phyloP scores from a whole-genome alignment of 2,797 vertebrate genomes.

The Channa striata region DNA sequence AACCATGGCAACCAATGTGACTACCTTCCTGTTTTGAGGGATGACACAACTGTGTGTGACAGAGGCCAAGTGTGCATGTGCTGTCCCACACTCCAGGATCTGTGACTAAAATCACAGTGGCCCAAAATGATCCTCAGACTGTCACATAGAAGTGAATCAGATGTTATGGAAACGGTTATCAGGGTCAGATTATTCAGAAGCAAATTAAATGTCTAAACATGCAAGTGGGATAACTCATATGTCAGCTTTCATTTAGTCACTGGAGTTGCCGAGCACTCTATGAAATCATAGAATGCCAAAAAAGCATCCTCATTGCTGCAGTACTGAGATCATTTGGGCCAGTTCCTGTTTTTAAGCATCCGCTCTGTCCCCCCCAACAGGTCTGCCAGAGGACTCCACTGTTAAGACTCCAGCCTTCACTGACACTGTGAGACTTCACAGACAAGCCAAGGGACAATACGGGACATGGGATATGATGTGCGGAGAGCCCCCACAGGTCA shows the following conservation, averaged over 20 bases:
- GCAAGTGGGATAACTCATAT: not conserved
- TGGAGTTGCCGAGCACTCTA: not conserved
- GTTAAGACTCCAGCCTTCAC: constrained; percentile 94
- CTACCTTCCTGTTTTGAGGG: constrained; percentile 72
- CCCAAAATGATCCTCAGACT: constrained; percentile 22
- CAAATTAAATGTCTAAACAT: not conserved
- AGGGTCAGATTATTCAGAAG: not conserved
- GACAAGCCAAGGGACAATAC: constrained; percentile 91
- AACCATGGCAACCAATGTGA: constrained; percentile 43
- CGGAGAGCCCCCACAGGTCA: constrained; percentile 90
- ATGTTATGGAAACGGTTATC: constrained; percentile 36
- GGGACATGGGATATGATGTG: constrained; percentile 99
- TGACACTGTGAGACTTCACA: constrained; percentile 89
- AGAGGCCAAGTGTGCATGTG: not conserved
- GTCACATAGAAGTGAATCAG: constrained; percentile 28
- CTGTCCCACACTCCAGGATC: constrained; percentile 6
- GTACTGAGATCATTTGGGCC: not conserved
- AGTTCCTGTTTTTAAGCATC: not conserved
- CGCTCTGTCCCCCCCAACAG: constrained; percentile 74
- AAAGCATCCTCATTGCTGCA: not conserved
- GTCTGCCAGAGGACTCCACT: constrained; percentile 89
- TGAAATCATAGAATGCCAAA: not conserved
- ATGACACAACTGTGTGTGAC: constrained; percentile 57
- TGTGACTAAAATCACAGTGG: not conserved
- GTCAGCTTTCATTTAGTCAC: not conserved